Evolutionary conservation across 2,888 invertebrate species (phyloP).

Genomic region (Epirrhoe alternata): DNA sequence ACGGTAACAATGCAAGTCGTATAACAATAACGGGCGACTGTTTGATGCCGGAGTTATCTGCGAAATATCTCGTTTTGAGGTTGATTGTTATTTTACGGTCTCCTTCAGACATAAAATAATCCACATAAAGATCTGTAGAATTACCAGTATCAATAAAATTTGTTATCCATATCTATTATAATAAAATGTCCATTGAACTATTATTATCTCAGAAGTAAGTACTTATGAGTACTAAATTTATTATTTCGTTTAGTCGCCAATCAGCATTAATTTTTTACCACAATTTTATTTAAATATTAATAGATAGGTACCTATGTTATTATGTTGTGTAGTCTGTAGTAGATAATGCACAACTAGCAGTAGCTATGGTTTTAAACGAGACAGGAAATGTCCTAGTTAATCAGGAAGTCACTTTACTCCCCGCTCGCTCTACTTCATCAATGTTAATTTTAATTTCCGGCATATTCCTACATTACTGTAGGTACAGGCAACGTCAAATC

Average conservation of each 20-base stretch:
- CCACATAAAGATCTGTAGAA: slow-evolving; percentile 14
- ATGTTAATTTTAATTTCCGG: slow-evolving; percentile 34
- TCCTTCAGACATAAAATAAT: slow-evolving; percentile 21
- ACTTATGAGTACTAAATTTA: too few relatives aligned
- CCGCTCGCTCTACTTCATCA: slow-evolving; percentile 26
- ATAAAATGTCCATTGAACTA: background rate
- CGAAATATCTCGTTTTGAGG: slow-evolving; percentile 51
- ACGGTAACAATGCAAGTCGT: slow-evolving; percentile 29
- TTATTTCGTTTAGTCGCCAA: too few relatives aligned
- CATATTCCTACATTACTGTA: slow-evolving; percentile 6
- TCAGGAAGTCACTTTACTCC: slow-evolving; percentile 55
- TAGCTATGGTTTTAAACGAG: slow-evolving; percentile 38
- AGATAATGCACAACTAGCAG: slow-evolving; percentile 28
- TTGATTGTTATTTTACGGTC: slow-evolving; percentile 50
- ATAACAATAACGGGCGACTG: slow-evolving; percentile 45
- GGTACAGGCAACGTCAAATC: slow-evolving; percentile 1
- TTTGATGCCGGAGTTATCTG: slow-evolving; percentile 51
- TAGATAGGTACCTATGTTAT: too few relatives aligned
- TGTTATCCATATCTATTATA: background rate
- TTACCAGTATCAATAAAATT: background rate
- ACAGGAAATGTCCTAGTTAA: slow-evolving; percentile 62
- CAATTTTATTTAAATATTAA: too few relatives aligned
- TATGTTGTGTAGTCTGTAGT: background rate
- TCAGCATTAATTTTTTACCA: too few relatives aligned
- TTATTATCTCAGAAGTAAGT: background rate